phyloP scores from a whole-genome alignment of 30 jellyfish, hydroid and myxozoan genomes.

The Pelagia noctiluca region DNA sequence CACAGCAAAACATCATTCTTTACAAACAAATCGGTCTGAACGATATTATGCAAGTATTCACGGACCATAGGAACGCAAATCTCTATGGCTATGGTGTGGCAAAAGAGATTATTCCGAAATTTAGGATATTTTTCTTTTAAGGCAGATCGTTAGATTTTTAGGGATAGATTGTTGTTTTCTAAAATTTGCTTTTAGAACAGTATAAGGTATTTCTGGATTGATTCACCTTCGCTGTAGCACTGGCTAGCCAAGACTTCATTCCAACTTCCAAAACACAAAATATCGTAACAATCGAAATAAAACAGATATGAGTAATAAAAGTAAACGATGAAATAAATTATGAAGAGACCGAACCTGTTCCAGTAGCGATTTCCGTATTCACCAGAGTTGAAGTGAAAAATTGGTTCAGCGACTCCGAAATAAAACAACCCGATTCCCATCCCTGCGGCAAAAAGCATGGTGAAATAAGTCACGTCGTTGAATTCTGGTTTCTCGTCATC shows the following conservation, averaged over 20 bases:
- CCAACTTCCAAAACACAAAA: no score
- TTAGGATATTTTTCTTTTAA: no score
- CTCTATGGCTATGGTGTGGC: no score
- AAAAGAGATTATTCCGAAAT: no score
- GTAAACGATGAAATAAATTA: background rate
- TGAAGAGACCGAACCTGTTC: slow-evolving; percentile 68
- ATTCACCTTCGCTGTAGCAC: background rate
- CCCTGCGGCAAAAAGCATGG: slow-evolving; percentile 96
- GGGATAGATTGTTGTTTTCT: no score
- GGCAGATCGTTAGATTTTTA: no score
- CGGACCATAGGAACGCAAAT: no score
- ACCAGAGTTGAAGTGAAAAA: slow-evolving; percentile 71
- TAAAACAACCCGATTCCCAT: slow-evolving; percentile 93
- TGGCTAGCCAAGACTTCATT: background rate
- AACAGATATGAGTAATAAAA: background rate
- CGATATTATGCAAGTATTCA: no score
- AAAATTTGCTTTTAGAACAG: no score
- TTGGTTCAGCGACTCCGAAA: slow-evolving; percentile 94
- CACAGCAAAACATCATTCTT: no score
- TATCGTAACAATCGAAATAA: background rate
- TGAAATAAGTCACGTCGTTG: slow-evolving; percentile 84
- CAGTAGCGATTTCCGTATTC: slow-evolving; percentile 69
- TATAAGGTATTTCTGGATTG: no score
- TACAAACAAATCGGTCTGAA: no score
- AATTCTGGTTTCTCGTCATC: slow-evolving; percentile 94